These are phyloP conservation scores for Luffia ferchaultella DNA, from an alignment of 2,888 invertebrate genomes.

Conservation along the genomic window DNA sequence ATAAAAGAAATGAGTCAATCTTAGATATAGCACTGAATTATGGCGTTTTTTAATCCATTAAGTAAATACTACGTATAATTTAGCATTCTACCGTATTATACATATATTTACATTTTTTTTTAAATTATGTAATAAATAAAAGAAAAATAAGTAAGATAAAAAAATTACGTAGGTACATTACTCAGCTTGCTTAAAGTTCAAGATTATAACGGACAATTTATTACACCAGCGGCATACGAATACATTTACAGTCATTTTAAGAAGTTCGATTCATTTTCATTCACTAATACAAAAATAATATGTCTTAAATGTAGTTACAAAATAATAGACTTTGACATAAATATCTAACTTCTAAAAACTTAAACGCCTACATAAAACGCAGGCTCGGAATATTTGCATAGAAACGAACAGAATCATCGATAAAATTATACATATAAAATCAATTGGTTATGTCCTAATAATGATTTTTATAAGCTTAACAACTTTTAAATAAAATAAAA, in stretches of 20 bases:
- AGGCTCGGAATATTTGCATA: conserved; percentile 24
- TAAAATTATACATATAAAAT: not conserved
- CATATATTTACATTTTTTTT: too few relatives aligned
- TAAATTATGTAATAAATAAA: too few relatives aligned
- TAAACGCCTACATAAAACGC: conserved; percentile 61
- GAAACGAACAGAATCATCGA: not conserved
- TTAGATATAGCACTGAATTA: conserved; percentile 11
- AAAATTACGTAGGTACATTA: too few relatives aligned
- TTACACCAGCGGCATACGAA: not conserved
- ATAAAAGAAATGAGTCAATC: not conserved
- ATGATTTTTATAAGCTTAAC: not conserved
- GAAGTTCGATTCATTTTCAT: not conserved
- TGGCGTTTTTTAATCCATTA: not conserved
- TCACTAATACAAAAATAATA: not conserved
- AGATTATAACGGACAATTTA: too few relatives aligned
- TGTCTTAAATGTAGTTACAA: not conserved
- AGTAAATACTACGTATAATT: not conserved
- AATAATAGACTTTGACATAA: conserved; percentile 2
- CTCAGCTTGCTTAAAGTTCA: too few relatives aligned
- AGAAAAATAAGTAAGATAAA: too few relatives aligned
- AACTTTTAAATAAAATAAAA: not conserved
- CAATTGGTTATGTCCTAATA: not conserved
- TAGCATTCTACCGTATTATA: too few relatives aligned
- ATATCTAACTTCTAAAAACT: conserved; percentile 32
- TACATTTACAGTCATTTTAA: not conserved